Percentiles rank a stretch among this genome's conserved stretches.
Evolutionary conservation across 2,113 vertebrate genomes (phyloP).

Genomic region (Hippocampus barbouri): DNA sequence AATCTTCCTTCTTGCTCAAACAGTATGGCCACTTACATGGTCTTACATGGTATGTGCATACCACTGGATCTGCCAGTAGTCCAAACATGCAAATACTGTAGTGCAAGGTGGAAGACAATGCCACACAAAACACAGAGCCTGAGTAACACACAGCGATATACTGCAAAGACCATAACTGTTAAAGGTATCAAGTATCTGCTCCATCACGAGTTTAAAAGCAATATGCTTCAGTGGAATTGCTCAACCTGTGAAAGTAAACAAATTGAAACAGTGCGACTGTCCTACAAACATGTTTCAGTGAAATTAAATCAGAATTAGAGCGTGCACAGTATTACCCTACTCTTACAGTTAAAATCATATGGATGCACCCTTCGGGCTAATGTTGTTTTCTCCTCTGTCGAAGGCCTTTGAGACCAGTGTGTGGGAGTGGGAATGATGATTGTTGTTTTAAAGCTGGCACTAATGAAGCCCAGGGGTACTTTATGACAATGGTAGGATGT

Average conservation of each 20-base stretch:
- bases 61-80: too few relatives aligned
- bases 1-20: too few relatives aligned
- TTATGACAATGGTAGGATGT: conserved; percentile 53
- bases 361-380: conserved; percentile 45
- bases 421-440: conserved; percentile 57
- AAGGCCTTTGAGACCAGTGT: conserved; percentile 51
- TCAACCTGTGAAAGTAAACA: background rate
- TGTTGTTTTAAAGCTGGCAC: conserved; percentile 61
- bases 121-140: background rate
- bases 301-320: conserved; percentile 16
- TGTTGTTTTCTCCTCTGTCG: conserved; percentile 43
- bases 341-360: conserved; percentile 28
- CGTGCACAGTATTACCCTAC: conserved; percentile 2
- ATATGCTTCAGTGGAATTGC: background rate
- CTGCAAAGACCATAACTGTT: background rate
- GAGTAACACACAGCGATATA: background rate
- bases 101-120: background rate
- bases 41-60: too few relatives aligned
- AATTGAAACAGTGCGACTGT: background rate
- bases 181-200: background rate
- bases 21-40: too few relatives aligned
- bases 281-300: background rate
- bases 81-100: too few relatives aligned
- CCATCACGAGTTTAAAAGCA: background rate
- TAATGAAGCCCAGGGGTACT: conserved; percentile 67